phyloP scores from a whole-genome alignment of 2,888 invertebrate species.

The Thymelicus lineola region DNA sequence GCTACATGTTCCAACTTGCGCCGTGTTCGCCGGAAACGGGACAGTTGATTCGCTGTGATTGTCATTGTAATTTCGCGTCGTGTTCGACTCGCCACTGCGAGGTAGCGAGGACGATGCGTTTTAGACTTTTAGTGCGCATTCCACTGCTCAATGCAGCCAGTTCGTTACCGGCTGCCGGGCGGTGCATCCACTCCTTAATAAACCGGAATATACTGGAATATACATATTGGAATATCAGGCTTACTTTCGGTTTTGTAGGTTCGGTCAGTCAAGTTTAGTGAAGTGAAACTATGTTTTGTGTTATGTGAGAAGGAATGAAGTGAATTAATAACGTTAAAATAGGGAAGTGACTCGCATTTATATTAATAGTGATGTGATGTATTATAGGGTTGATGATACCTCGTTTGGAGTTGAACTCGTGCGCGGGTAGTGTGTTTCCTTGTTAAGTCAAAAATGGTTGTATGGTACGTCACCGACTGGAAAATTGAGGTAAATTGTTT shows the following conservation, averaged over 20 bases:
- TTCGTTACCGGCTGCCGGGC: slow-evolving; percentile 18
- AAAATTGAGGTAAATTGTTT: slow-evolving; percentile 54
- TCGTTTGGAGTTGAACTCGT: background rate
- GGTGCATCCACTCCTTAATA: slow-evolving; percentile 1
- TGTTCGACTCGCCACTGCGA: slow-evolving; percentile 41
- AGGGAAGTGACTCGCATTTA: too few species aligned
- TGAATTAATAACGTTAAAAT: slow-evolving; percentile 2
- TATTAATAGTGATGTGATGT: background rate
- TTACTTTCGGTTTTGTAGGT: background rate
- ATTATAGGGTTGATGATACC: background rate
- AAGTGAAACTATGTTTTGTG: too few species aligned
- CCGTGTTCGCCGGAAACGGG: slow-evolving; percentile 61
- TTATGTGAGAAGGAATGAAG: background rate
- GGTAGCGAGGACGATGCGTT: slow-evolving; percentile 38
- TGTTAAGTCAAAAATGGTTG: slow-evolving; percentile 56
- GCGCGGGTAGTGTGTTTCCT: background rate
- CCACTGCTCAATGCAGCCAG: background rate
- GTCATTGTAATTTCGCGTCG: slow-evolving; percentile 73
- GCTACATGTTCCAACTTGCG: slow-evolving; percentile 41
- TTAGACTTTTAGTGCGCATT: slow-evolving; percentile 36
- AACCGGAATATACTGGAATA: background rate
- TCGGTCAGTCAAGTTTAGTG: too few species aligned
- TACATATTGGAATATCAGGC: background rate
- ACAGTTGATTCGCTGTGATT: slow-evolving; percentile 63
- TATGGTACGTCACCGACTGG: slow-evolving; percentile 61